Evolutionary conservation across 2,888 invertebrate species (phyloP).

Genomic region (Alentia gelatinosa): DNA sequence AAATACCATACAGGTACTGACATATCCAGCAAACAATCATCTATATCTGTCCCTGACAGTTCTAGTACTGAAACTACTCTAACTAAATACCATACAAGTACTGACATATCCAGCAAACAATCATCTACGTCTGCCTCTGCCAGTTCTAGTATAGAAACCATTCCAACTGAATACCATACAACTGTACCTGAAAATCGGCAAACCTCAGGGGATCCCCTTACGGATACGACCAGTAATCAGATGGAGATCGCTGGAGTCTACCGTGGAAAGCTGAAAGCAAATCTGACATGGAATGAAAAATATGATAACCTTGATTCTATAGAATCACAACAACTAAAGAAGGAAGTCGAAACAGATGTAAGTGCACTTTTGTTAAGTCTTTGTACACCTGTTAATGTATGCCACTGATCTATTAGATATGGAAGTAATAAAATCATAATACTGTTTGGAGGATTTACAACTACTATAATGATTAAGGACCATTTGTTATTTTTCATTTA

Average conservation of each 20-base stretch:
- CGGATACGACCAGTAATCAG: background rate
- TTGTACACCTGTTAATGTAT: background rate
- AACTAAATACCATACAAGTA: background rate
- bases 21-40: background rate
- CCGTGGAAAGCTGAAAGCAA: constrained; percentile 6
- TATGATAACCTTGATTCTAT: background rate
- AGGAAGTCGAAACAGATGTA: background rate
- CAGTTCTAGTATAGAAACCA: background rate
- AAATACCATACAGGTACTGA: background rate
- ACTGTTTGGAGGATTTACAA: background rate
- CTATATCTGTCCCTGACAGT: background rate
- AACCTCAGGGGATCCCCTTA: background rate
- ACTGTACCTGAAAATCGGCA: background rate
- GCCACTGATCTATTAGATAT: background rate
- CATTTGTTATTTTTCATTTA: background rate
- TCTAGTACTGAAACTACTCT: background rate
- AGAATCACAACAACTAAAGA: background rate
- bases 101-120: background rate
- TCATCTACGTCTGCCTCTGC: too few relatives aligned
- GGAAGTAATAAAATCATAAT: background rate
- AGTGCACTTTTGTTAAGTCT: background rate
- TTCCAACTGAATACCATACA: background rate
- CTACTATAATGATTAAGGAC: background rate
- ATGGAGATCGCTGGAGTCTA: background rate
- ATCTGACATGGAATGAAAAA: background rate